phyloP scores from a whole-genome alignment of 30 jellyfish, hydroid and myxozoan species.

The Calvadosia cruxmelitensis region DNA sequence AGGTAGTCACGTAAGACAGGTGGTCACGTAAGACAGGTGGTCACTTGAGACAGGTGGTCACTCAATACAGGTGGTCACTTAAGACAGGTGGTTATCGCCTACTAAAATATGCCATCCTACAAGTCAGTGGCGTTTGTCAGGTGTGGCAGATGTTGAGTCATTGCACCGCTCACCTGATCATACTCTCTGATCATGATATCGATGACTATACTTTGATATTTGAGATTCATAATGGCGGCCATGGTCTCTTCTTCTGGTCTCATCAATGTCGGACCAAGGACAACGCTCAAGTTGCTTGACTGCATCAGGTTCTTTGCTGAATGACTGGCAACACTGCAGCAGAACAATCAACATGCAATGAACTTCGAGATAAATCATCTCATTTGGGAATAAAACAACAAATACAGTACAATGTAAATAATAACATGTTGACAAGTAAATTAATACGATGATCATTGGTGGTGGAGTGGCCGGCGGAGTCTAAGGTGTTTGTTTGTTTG shows the following conservation, averaged over 20 bases:
- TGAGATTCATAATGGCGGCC: constrained; percentile 95
- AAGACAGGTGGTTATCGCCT: background rate
- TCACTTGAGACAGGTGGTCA: background rate
- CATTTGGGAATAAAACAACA: too few relatives aligned
- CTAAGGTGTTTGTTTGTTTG: too few relatives aligned
- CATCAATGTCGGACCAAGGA: constrained; percentile 97
- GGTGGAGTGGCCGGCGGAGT: too few relatives aligned
- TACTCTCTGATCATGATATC: constrained; percentile 72
- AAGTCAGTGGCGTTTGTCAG: background rate
- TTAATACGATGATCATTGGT: too few relatives aligned
- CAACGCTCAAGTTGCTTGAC: constrained; percentile 89
- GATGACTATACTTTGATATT: constrained; percentile 83
- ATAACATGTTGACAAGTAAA: too few relatives aligned
- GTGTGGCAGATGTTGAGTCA: too few relatives aligned
- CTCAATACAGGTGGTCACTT: background rate
- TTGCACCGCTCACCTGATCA: constrained; percentile 51
- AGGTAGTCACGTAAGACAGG: background rate
- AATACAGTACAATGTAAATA: too few relatives aligned
- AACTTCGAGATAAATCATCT: too few relatives aligned
- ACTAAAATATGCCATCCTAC: background rate
- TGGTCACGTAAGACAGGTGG: background rate
- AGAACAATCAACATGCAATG: too few relatives aligned
- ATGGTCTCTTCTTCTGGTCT: constrained; percentile 84
- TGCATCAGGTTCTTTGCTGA: constrained; percentile 72
- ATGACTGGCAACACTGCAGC: constrained; percentile 74